Base-by-base conservation (phyloP, 1,140 invertebrate genomes). In the Cataglyphis hispanica region DNA sequence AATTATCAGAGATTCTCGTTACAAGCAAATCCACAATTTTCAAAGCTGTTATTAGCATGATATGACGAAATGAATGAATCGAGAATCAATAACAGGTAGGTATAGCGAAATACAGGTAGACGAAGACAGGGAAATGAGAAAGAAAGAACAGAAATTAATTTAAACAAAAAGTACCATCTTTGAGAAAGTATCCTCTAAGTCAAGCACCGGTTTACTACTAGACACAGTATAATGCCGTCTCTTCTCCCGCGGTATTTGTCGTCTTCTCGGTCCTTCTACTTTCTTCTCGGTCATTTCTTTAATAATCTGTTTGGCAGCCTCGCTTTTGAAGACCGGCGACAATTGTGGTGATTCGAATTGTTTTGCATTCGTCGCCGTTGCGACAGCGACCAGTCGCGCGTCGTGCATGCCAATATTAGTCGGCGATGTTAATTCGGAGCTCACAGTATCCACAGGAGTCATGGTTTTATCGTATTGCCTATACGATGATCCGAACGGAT, bases 201-300 rank as follows among this genome's bases (percentile, higher is more conserved):
- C 94, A 89, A 92, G 93, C 61, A 95, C 87, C 5, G 96, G 96
- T 89, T 96, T 94, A 92, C 96, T 96, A 93, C 96, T 96, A 11
- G 98, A 98, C 7, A 98, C 98, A 0, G 98, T 99, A 92, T 98
- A 97, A 94, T 98, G 98, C 72, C 98, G 95, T 61, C 98, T 95
- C 93, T 98, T 98, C 91, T 98, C 97, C 85, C 97, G 97, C 0
- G 97, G 97, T 6, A 98, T 96, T 34, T 96, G 95, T 60, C 97
- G 94, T 69, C 96, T 94, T 86, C 87, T 96, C 86, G 77, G 94
- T 27, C 63, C 93, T 81, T 91, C 94, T 75, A 86, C 93, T 89
- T 80, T 96, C 92, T 92, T 95, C 89, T 87, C 96, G 4, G 97
- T 96, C 96, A 98, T 97, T 94, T 98, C 98, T 80, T 97, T 97